These are phyloP conservation scores for Lagopus muta DNA, from an alignment of 2,113 vertebrate species.

Conservation along the genomic window DNA sequence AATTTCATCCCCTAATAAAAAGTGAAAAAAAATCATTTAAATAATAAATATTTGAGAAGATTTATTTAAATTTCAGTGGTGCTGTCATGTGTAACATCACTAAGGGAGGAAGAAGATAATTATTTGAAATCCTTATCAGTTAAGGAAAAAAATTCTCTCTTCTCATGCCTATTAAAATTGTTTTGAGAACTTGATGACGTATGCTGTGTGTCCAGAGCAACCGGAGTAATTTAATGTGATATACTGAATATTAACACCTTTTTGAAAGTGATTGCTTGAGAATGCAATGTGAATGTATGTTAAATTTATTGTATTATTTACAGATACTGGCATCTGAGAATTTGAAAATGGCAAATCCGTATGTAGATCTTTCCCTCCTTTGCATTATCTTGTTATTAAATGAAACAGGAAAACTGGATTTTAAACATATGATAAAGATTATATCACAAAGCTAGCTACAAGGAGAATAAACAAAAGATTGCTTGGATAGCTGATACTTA, in stretches of 20 bases:
- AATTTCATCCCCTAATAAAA: neutral
- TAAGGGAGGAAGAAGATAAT: neutral
- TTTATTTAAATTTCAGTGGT: neutral
- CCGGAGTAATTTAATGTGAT: neutral
- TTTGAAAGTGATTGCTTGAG: neutral
- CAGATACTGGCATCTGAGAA: neutral
- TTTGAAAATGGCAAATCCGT: neutral
- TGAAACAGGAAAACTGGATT: neutral
- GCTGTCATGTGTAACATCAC: neutral
- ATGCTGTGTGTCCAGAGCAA: neutral
- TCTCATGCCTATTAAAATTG: neutral
- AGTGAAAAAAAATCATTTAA: neutral
- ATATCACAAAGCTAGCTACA: neutral
- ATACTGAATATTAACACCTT: neutral
- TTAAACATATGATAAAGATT: neutral
- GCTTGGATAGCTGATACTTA: neutral
- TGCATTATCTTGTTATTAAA: neutral
- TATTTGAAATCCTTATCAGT: neutral
- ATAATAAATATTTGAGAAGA: neutral
- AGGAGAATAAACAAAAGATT: neutral
- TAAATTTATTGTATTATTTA: neutral
- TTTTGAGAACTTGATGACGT: neutral
- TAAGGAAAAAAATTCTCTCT: neutral
- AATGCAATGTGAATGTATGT: neutral
- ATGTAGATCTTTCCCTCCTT: neutral